Base-by-base conservation (phyloP, 2,113 vertebrate genomes). In the Centropus unirufus region DNA sequence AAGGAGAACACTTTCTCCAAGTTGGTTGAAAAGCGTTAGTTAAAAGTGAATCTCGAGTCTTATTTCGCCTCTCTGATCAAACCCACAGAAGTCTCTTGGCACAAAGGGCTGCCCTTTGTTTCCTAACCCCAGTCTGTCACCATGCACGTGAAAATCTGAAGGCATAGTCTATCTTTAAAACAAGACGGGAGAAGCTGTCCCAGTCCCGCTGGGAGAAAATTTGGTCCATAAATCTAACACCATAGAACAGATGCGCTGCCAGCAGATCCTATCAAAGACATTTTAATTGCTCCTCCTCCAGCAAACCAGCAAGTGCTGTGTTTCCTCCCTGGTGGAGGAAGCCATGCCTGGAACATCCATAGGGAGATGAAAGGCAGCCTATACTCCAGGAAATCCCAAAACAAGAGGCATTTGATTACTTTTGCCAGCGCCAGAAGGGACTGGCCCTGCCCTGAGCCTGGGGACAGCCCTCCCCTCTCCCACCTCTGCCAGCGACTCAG, bases 91-190 rank as follows among this genome's bases (percentile, higher is more conserved):
- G 63, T 27, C 59, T 36, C 29, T 14, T 8, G 44, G 44, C 58
- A 13, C 19, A 12, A 15, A 32, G 67, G 62, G 80, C 44, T 23
- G 44, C 11, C 78, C 73, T 51, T n/a, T 3, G 11, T 39, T 34
- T 55, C 74, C 2, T 2, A 13, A 8, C 19, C 70, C 30, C 3
- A 1, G 4, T 3, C 42, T 7, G 36, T 1, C 11, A 15, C 1
- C 3, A 1, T 7, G 24, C 40, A 20, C 0, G 2, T 14, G 49
- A 16, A 20, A 51, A 49, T 21, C 51, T 5, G 1, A 15, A 52
- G 46, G 20, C 9, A n/a, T 9, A 2, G 42, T 6, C 67, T 2
- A 0, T 1, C 8, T 11, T 24, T 22, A 14, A 2, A 19, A 51
- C 6, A 14, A n/a, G 57, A 24, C 59, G 20, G 39, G 11, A 68